Evolutionary conservation across 2,888 invertebrate genomes (phyloP), one percentile per base, ranked within the genome.

Genomic region (Isoperla grammatica): DNA sequence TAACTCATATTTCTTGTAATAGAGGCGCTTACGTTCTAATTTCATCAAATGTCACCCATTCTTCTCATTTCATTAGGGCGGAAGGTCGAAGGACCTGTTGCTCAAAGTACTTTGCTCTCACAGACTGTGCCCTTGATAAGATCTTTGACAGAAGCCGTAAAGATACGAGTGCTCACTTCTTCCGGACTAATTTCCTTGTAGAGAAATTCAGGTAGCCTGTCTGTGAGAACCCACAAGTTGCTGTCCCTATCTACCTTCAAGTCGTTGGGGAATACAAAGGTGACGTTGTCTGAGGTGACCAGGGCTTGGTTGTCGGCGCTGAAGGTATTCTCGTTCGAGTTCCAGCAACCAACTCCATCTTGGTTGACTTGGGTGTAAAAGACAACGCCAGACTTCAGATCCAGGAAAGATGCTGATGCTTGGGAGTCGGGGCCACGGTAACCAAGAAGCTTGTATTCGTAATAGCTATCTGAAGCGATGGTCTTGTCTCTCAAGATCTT

Each of bases 261-360:
- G 65, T 89, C 89, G 54, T 86, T 87, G 1, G 89, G 88, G 67
- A 88, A 89, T 1, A 88, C 78, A 84, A 89, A 84, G 1, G 85
- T 84, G 1, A 77, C 78, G 60, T 86, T 81, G 68, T 82, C 85
- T 82, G 83, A 84, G 63, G 82, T 87, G 54, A 89, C 81, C 40
- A 86, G 77, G 2, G 85, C 87, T 70, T 88, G 88, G 8, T 86
- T 84, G 64, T 83, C 81, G 74, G 84, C 82, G 4, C 78, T 80
- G 68, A 88, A 88, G 0, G 79, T 79, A 46, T 80, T 80, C 19
- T 57, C 57, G 65, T 83, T 85, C 0, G 87, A 86, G 66, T 81
- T 83, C 89, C 89, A 90, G 68, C 89, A 90, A 0, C 85, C 88
- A 0, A 90, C 83, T 0, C 88, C 86, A 69, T 89, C 88, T 15